Conservation (phyloP, 2,113 vertebrate genomes). For the Rattus rattus region DNA sequence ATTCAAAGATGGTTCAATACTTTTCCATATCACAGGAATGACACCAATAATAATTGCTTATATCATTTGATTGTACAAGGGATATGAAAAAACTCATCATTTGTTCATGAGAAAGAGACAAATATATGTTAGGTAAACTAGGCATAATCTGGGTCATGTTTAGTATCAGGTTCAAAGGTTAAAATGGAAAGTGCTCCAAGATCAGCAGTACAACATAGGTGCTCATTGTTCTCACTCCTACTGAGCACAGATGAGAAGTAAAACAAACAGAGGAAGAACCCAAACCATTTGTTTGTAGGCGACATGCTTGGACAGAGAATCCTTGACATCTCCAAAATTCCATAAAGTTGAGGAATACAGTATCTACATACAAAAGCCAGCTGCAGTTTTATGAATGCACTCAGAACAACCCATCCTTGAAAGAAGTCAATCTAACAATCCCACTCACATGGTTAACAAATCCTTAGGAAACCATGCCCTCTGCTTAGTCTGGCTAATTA, state of each 20-base stretch:
- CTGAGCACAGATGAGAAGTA: no score
- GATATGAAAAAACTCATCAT: background rate
- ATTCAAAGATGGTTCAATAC: background rate
- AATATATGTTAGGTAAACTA: background rate
- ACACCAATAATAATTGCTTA: background rate
- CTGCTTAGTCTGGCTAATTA: no score
- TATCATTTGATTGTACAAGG: background rate
- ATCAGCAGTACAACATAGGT: background rate
- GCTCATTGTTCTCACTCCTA: background rate
- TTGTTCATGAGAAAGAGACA: background rate
- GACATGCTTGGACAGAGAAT: background rate
- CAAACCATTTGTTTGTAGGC: no score
- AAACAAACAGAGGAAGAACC: background rate
- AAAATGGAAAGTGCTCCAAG: background rate
- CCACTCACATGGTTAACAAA: background rate
- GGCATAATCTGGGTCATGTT: background rate
- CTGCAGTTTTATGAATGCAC: background rate
- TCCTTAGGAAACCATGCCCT: background rate
- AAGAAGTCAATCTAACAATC: background rate
- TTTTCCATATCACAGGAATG: background rate
- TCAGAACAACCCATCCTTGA: background rate
- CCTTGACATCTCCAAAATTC: background rate
- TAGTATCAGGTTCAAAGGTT: background rate
- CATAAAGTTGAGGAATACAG: background rate
- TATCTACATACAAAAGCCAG: background rate